These are phyloP conservation scores for Aphelenchoides bicaudatus DNA, from an alignment of 2,888 invertebrate species.

Conservation along the genomic window DNA sequence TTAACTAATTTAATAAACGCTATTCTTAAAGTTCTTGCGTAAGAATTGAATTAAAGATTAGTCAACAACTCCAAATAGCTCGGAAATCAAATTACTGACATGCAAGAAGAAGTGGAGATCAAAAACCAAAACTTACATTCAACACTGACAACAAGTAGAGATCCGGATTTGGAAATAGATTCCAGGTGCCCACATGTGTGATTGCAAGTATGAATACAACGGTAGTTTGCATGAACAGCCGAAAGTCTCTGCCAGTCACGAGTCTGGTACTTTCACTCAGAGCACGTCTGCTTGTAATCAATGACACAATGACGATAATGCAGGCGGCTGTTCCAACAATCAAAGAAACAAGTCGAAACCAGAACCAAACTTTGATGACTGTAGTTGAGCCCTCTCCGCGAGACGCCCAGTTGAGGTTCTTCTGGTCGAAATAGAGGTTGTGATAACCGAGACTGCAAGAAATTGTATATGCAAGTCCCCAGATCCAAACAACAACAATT, in stretches of 20 bases:
- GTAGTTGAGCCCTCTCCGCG: too few species aligned
- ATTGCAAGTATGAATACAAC: conserved; percentile 8
- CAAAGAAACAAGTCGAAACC: conserved; percentile 6
- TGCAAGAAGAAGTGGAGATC: too few species aligned
- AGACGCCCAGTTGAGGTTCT: conserved; percentile 1
- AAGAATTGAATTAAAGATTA: too few species aligned
- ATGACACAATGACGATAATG: conserved; percentile 10
- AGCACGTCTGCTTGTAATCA: background rate
- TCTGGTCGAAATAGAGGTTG: conserved; percentile 5
- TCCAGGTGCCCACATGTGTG: conserved; percentile 7
- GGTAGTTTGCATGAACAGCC: conserved; percentile 9
- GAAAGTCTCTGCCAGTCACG: conserved; percentile 6
- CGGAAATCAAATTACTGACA: too few species aligned
- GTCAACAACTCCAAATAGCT: too few species aligned
- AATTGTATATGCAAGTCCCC: background rate
- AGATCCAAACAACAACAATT: background rate
- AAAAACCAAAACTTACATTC: too few species aligned
- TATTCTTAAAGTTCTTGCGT: too few species aligned
- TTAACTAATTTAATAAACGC: too few species aligned
- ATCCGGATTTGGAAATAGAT: conserved; percentile 2
- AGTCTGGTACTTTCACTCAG: background rate
- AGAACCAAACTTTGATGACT: background rate
- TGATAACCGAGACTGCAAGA: background rate
- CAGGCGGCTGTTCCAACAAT: background rate
- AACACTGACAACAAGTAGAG: background rate